These are phyloP conservation scores for Lordiphosa fenestrarum DNA, from an alignment of 2,888 invertebrate genomes.

Conservation along the genomic window DNA sequence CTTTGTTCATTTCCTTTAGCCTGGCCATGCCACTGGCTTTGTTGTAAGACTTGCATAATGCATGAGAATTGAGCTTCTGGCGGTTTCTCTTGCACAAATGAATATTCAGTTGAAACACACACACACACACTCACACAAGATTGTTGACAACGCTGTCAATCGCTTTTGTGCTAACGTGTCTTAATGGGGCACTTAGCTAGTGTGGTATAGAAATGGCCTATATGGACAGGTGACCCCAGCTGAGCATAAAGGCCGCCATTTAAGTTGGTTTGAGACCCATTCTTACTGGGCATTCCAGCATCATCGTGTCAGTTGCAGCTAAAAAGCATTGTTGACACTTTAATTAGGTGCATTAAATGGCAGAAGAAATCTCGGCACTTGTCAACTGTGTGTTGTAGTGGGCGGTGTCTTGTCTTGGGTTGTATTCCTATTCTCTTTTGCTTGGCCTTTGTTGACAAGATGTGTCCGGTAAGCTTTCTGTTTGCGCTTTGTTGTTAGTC, in stretches of 20 bases:
- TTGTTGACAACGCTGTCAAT: conserved; percentile 56
- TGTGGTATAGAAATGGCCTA: conserved; percentile 19
- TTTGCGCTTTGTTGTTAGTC: conserved; percentile 4
- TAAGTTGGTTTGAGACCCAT: conserved; percentile 32
- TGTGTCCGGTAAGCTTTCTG: conserved; percentile 20
- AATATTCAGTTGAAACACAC: conserved; percentile 46
- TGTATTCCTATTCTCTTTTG: not conserved
- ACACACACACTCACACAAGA: conserved; percentile 11
- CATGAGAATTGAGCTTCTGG: conserved; percentile 48
- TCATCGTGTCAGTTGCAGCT: conserved; percentile 24
- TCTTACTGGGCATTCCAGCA: too few species aligned
- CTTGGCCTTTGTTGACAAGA: conserved; percentile 4
- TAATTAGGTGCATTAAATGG: conserved; percentile 59
- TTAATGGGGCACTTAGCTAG: conserved; percentile 23
- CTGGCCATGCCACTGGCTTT: conserved; percentile 23
- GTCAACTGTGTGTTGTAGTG: conserved; percentile 19
- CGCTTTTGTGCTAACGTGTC: conserved; percentile 36
- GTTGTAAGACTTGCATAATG: conserved; percentile 57
- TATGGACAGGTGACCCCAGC: conserved; percentile 24
- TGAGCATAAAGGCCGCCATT: conserved; percentile 13
- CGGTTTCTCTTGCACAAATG: conserved; percentile 34
- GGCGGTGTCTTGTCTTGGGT: not conserved
- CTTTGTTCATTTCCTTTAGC: not conserved
- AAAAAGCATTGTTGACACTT: conserved; percentile 53
- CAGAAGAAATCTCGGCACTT: conserved; percentile 48